Evolutionary conservation across 2,113 vertebrate species (phyloP).

Genomic region (Daubentonia madagascariensis): DNA sequence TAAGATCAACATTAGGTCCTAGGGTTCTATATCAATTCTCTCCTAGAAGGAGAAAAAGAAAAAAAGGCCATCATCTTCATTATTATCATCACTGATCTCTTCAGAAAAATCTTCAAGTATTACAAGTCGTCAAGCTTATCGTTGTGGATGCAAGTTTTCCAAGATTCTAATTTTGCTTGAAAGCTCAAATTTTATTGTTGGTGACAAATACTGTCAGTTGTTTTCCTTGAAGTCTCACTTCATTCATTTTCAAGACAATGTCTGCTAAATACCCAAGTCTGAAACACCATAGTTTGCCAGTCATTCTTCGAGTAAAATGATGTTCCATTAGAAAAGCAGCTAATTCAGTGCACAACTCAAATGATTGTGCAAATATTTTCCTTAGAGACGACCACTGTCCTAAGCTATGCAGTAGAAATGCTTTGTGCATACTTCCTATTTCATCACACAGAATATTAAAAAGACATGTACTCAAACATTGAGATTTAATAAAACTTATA

Average conservation of each 20-base stretch:
- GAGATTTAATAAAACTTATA: neutral
- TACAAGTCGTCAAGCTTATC: neutral
- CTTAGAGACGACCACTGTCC: neutral
- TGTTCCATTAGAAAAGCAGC: neutral
- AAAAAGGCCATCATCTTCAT: neutral
- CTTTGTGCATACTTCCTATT: neutral
- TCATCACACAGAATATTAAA: constrained; percentile 5
- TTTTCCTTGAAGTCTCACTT: neutral
- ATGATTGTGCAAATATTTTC: constrained; percentile 5
- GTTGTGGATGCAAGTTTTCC: neutral
- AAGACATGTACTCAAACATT: neutral
- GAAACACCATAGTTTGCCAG: neutral
- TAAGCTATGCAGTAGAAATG: neutral
- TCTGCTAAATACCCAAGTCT: neutral
- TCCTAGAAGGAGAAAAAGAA: neutral
- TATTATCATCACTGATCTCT: neutral
- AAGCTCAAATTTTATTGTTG: constrained; percentile 10
- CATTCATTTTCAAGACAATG: constrained; percentile 36
- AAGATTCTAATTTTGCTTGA: constrained; percentile 3
- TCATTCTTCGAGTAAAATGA: constrained; percentile 17
- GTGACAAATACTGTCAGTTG: neutral
- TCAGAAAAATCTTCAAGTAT: neutral
- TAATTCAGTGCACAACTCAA: constrained; percentile 31
- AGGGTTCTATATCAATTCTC: neutral
- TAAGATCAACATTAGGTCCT: neutral